phyloP scores from a whole-genome alignment of 2,888 invertebrate species.

The Hedya salicella region DNA sequence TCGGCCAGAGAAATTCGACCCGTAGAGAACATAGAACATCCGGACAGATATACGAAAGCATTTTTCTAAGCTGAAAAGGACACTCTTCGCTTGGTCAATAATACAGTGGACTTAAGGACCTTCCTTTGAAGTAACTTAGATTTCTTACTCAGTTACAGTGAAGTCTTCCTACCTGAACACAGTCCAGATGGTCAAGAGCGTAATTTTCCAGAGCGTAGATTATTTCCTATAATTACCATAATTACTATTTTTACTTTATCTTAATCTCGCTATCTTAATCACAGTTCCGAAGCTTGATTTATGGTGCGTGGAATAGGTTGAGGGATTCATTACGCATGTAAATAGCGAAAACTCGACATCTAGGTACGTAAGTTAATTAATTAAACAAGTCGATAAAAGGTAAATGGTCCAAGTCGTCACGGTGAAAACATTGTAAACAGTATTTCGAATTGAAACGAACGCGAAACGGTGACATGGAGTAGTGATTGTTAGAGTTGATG shows the following conservation, averaged over 20 bases:
- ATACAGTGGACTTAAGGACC: too few species aligned
- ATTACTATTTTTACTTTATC: conserved; percentile 7
- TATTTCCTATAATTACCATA: conserved; percentile 9
- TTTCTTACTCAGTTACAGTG: too few species aligned
- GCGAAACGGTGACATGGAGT: too few species aligned
- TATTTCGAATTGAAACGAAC: neutral
- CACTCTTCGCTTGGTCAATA: too few species aligned
- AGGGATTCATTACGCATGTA: conserved; percentile 9
- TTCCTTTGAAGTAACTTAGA: too few species aligned
- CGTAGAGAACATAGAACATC: too few species aligned
- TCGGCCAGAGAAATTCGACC: too few species aligned
- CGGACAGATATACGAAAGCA: too few species aligned
- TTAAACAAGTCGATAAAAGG: conserved; percentile 23
- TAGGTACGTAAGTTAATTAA: too few species aligned
- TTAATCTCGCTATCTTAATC: neutral
- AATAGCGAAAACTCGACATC: conserved; percentile 23
- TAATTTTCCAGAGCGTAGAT: neutral
- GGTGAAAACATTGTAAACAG: neutral
- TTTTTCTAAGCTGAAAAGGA: too few species aligned
- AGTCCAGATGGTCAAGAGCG: neutral
- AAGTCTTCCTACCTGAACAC: too few species aligned
- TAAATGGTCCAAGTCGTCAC: conserved; percentile 9
- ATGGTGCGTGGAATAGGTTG: conserved; percentile 8
- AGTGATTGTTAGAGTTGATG: too few species aligned
- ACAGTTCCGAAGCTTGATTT: neutral